Percentiles rank a stretch among this genome's conserved stretches.
phyloP scores from a whole-genome alignment of 2,113 vertebrate genomes.

The Apodemus speciosus region DNA sequence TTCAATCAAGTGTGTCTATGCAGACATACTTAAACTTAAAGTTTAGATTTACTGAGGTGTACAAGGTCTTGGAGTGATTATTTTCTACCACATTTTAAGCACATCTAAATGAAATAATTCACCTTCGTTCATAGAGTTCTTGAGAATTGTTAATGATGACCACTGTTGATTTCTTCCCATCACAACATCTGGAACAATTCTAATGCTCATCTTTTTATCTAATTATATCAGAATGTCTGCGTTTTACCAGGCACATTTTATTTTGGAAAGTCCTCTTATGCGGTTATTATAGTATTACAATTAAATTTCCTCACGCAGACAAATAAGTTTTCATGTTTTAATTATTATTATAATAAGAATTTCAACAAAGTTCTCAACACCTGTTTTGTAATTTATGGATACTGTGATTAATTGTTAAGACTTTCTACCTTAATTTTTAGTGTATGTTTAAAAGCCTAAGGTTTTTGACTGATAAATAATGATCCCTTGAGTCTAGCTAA shows the following conservation, averaged over 20 bases:
- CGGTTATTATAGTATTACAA: conserved; percentile 68
- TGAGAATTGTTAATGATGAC: conserved; percentile 63
- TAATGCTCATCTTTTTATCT: conserved; percentile 69
- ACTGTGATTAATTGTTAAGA: conserved; percentile 76
- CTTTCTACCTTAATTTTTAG: conserved; percentile 80
- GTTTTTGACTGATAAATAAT: conserved; percentile 81
- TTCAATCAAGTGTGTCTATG: not conserved
- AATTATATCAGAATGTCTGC: conserved; percentile 67
- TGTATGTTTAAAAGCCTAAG: conserved; percentile 73
- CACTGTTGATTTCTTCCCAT: conserved; percentile 53
- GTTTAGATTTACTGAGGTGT: conserved; percentile 46
- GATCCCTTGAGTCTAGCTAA: conserved; percentile 83
- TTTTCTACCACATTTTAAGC: conserved; percentile 59
- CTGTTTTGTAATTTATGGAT: conserved; percentile 77
- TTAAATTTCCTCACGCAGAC: conserved; percentile 68
- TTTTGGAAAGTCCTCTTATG: conserved; percentile 65
- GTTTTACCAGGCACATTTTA: conserved; percentile 77
- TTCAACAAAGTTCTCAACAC: conserved; percentile 29
- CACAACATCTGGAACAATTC: not conserved
- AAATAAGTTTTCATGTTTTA: conserved; percentile 65
- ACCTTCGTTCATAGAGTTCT: conserved; percentile 27
- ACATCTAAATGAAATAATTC: conserved; percentile 67
- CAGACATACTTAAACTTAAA: conserved; percentile 65
- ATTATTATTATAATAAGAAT: conserved; percentile 62
- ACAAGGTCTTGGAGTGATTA: conserved; percentile 62